These are phyloP conservation scores for Drosophila bocqueti DNA, from an alignment of 1,140 invertebrate genomes.

Conservation along the genomic window DNA sequence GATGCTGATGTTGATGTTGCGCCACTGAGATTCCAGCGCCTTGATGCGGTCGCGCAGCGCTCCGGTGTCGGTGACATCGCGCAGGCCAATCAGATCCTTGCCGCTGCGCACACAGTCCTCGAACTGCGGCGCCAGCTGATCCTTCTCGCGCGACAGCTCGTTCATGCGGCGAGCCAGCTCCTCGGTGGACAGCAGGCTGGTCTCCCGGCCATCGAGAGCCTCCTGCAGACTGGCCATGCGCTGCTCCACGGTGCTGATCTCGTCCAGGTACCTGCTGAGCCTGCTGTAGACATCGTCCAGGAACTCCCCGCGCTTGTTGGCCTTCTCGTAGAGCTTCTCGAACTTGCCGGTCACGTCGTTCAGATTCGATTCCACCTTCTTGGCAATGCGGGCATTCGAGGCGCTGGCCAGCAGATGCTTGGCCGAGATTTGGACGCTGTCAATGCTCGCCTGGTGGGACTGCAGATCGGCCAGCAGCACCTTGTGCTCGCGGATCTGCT, in stretches of 20 bases:
- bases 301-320: conserved; percentile 91
- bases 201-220: conserved; percentile 90
- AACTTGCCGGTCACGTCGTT: conserved; percentile 93
- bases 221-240: conserved; percentile 91
- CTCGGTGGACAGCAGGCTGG: conserved; percentile 88
- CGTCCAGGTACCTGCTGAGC: conserved; percentile 90
- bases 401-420: conserved; percentile 92
- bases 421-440: conserved; percentile 91
- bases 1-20: conserved; percentile 91
- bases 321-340: conserved; percentile 93
- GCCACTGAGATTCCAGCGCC: conserved; percentile 94
- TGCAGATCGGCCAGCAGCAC: conserved; percentile 93
- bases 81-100: conserved; percentile 93
- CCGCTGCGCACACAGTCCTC: conserved; percentile 93
- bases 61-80: conserved; percentile 95
- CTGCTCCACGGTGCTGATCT: conserved; percentile 89
- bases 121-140: conserved; percentile 86
- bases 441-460: conserved; percentile 93
- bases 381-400: conserved; percentile 93
- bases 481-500: conserved; percentile 94
- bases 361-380: conserved; percentile 94
- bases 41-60: conserved; percentile 95
- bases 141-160: conserved; percentile 86
- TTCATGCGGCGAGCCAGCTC: conserved; percentile 89
- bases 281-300: conserved; percentile 92